Evolutionary conservation across 2,797 vertebrate genomes (phyloP).

Genomic region (Myotis daubentonii): DNA sequence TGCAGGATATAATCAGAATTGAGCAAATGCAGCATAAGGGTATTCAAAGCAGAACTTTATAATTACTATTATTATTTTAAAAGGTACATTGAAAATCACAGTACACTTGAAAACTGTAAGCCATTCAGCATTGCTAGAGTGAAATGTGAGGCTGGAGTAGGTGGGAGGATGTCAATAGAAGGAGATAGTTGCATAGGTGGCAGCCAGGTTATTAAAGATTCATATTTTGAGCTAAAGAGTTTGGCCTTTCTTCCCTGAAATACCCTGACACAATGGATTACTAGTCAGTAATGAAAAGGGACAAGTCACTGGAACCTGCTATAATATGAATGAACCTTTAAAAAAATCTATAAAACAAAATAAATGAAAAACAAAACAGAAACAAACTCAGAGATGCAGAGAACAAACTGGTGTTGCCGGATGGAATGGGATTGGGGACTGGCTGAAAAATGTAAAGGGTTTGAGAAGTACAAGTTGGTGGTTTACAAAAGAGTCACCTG

Average conservation of each 20-base stretch:
- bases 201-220: background rate
- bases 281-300: background rate
- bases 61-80: background rate
- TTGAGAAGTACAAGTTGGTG: background rate
- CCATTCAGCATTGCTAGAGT: background rate
- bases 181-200: background rate
- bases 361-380: background rate
- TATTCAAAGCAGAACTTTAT: background rate
- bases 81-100: background rate
- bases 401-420: background rate
- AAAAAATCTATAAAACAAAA: background rate
- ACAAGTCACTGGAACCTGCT: background rate
- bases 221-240: background rate
- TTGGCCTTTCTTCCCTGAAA: background rate
- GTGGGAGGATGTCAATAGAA: background rate
- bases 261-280: background rate
- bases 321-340: background rate
- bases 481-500: background rate
- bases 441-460: background rate
- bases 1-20: background rate
- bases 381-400: background rate
- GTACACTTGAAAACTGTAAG: background rate
- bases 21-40: background rate
- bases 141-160: background rate
- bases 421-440: background rate